Evolutionary conservation across 2,797 vertebrate genomes (phyloP).

Genomic region (Huso huso): DNA sequence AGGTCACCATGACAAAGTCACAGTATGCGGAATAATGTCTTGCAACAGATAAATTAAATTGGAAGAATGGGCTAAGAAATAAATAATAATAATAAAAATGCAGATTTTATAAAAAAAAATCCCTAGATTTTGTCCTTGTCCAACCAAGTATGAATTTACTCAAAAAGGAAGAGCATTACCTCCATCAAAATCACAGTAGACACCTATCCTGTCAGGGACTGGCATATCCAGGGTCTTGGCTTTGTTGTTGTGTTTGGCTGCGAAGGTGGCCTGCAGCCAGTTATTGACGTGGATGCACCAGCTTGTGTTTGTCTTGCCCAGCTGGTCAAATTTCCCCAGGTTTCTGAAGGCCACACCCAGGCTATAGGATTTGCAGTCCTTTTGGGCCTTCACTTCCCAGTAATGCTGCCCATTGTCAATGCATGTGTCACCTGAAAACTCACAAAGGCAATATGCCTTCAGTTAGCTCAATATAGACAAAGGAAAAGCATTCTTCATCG

Average conservation of each 20-base stretch:
- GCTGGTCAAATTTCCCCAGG: slow-evolving; percentile 85
- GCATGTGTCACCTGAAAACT: slow-evolving; percentile 66
- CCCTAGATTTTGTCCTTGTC: too few relatives aligned
- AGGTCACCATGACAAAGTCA: too few relatives aligned
- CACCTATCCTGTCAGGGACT: slow-evolving; percentile 74
- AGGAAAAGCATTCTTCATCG: background rate
- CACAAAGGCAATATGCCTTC: background rate
- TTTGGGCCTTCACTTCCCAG: slow-evolving; percentile 82
- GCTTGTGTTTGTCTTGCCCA: slow-evolving; percentile 79
- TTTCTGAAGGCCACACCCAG: slow-evolving; percentile 78
- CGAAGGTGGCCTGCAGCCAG: slow-evolving; percentile 81
- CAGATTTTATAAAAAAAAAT: too few relatives aligned
- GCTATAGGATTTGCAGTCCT: slow-evolving; percentile 85
- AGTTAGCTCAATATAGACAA: background rate
- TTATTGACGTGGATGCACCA: slow-evolving; percentile 89
- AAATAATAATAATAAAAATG: too few relatives aligned
- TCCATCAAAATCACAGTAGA: slow-evolving; percentile 85
- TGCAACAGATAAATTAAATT: too few relatives aligned
- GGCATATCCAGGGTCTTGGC: slow-evolving; percentile 70
- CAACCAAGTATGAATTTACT: too few relatives aligned
- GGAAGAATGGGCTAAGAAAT: too few relatives aligned
- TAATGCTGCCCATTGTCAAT: slow-evolving; percentile 77
- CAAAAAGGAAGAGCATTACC: slow-evolving; percentile 46
- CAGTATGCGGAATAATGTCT: too few relatives aligned
- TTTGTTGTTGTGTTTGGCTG: slow-evolving; percentile 90